Percentiles rank a stretch among this genome's conserved stretches.
These are phyloP conservation scores for Hyperoplus immaculatus DNA, from an alignment of 2,797 vertebrate species.

Conservation along the genomic window DNA sequence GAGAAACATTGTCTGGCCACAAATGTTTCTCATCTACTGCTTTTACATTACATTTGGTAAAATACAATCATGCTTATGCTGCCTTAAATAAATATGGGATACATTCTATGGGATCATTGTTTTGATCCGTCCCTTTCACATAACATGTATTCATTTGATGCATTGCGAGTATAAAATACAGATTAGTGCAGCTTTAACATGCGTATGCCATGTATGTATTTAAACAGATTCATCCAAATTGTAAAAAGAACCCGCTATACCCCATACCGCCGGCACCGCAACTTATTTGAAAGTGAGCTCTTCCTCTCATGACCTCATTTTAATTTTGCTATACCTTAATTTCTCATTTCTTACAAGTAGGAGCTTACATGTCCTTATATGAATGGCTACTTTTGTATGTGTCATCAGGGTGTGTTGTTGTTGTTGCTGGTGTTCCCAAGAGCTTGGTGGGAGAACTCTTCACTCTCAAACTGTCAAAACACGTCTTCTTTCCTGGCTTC, in stretches of 20 bases:
- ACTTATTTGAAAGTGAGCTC: not conserved
- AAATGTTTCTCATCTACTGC: not conserved
- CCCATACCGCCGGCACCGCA: no score
- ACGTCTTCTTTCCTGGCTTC: slow-evolving; percentile 21
- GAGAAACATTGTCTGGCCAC: slow-evolving; percentile 18
- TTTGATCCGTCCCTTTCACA: not conserved
- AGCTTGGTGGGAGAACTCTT: slow-evolving; percentile 3
- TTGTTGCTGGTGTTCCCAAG: not conserved
- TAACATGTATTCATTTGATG: not conserved
- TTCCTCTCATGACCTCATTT: not conserved
- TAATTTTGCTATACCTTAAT: not conserved
- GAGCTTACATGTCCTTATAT: not conserved
- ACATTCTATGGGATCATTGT: not conserved
- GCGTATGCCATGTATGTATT: not conserved
- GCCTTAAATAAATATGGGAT: not conserved
- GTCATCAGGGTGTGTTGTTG: slow-evolving; percentile 4
- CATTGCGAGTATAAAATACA: not conserved
- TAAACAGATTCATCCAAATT: not conserved
- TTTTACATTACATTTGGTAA: slow-evolving; percentile 4
- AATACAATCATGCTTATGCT: not conserved
- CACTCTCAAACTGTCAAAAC: slow-evolving; percentile 24
- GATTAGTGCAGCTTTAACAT: not conserved
- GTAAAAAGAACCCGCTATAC: not conserved
- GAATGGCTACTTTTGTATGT: not conserved
- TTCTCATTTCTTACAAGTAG: not conserved